Evolutionary conservation across 1,140 invertebrate species (phyloP), one percentile per base, ranked within the genome.

Genomic region (Drosophila mojavensis): DNA sequence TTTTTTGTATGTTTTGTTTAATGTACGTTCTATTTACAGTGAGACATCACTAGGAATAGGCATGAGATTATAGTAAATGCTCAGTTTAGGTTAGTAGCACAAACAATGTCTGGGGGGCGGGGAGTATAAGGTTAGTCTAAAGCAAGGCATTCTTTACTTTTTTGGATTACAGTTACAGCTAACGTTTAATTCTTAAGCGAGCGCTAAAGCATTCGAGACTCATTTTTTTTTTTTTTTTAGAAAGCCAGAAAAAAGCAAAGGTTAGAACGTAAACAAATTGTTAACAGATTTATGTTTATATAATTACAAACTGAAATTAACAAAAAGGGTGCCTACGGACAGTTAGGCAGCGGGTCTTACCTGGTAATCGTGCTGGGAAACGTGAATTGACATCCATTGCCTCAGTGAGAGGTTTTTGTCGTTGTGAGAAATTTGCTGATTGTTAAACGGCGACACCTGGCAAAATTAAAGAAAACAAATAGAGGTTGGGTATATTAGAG

Each of bases 341-440:
- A 28, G 39, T 30, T 26, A 67, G 55, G 50, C 69, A 54, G 63
- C 58, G 58, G 64, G 51, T 73, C 83, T 89, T 80, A 88, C 83
- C 83, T 80, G 83, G 83, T 39, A 88, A 78, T 80, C 83, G 75
- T 51, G 79, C 20, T 75, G 79, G 63, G 60, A 89, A 88, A 75
- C 79, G 84, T 75, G 84, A 88, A 89, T 89, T 78, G 63, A 59
- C 41, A 64, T 88, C 83, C 83, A 88, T 88, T 59, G 84, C 73
- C 76, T 53, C 66, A 50, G 30, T 41, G 64, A 64, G 30, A 13
- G 43, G 63, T 60, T 39, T 59, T 48, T 45, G 64, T 60, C 63
- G 73, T 47, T 68, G 59, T 70, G 68, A 43, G 9, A 71, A 78
- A 66, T 80, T 80, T 64, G 55, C 74, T 74, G 75, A 83, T 77